phyloP scores from a whole-genome alignment of 2,113 vertebrate species.

The Plectropomus leopardus region DNA sequence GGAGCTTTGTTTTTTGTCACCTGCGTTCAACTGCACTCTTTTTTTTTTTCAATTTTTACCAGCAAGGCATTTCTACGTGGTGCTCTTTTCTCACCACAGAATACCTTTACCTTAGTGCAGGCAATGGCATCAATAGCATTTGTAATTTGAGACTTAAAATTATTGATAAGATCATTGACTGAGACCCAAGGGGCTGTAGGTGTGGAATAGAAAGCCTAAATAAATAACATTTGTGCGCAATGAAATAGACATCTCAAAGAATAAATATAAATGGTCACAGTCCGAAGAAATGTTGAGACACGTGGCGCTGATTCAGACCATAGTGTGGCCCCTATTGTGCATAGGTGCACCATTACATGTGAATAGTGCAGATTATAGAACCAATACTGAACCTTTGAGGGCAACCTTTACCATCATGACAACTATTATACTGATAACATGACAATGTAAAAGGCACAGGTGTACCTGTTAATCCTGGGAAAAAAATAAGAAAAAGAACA shows the following conservation, averaged over 20 bases:
- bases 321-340: background rate
- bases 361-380: conserved; percentile 10
- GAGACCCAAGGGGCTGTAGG: background rate
- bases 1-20: background rate
- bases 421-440: background rate
- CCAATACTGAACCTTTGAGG: background rate
- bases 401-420: background rate
- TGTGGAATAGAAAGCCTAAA: background rate
- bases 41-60: background rate
- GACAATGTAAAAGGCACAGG: background rate
- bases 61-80: background rate
- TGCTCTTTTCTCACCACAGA: background rate
- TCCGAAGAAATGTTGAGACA: background rate
- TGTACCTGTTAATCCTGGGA: background rate
- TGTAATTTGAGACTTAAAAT: background rate
- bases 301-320: background rate
- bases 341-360: background rate
- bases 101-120: background rate
- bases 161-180: background rate
- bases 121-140: background rate
- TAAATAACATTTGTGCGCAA: background rate
- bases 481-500: background rate
- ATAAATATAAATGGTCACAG: background rate
- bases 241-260: background rate
- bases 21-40: background rate